Evolutionary conservation across 2,113 vertebrate genomes (phyloP), one percentile per base, ranked within the genome.

Genomic region (Aptenodytes patagonicus): DNA sequence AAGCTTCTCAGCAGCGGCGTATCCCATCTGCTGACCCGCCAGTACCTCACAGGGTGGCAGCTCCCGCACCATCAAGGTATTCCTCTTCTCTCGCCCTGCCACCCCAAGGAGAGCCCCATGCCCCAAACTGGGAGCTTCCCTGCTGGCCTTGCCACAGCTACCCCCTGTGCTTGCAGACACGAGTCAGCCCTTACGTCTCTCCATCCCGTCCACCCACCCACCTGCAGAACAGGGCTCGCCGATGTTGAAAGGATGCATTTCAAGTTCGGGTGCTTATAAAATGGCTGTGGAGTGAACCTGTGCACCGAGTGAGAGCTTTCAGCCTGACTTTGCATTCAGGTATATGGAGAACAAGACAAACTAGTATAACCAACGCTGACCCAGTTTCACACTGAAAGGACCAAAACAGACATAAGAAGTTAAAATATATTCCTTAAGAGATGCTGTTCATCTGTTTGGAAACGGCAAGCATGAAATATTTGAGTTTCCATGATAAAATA

Each of bases 301-400:
- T 24, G 34, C 4, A 2, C 9, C 18, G n/a, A 71, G 72, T 1
- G 2, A 80, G 28, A 79, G n/a, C 26, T 51, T 91, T 61, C 87
- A 85, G 75, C 38, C 49, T 20, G 49, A 46, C 75, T 91, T 58
- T 4, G 2, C 80, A 40, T 69, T 87, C 69, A 79, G 5, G 34
- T 44, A 76, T 17, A 85, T 0, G 0, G 44, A 91, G 51, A 95
- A 90, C 87, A 80, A 95, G 84, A 88, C 54, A 80, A 89, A 89
- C 81, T 73, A 61, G 70, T 90, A 93, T 94, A 95, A 91, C 62
- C 62, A 94, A 88, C 0, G 4, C 55, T 95, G 88, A 97, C 87
- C 81, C 78, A 94, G 32, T 94, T 96, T 87, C 60, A 71, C 11
- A 70, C 29, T 1, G 8, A 83, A 95, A 94, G 51, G 52, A 83